Evolutionary conservation across 1,140 invertebrate genomes (phyloP).

Genomic region (Drosophila saltans): DNA sequence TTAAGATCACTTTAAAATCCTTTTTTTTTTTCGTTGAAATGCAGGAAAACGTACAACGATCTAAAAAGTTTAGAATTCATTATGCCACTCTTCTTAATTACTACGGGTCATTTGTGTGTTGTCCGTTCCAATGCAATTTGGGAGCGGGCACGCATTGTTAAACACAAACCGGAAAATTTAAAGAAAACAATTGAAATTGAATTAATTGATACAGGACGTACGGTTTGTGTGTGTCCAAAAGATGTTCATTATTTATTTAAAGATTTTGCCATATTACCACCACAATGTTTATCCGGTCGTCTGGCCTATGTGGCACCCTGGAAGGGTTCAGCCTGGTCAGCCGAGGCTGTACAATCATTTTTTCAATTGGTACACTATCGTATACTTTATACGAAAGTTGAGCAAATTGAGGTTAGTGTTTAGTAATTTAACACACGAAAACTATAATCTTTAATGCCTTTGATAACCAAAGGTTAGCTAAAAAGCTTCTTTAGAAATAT

Average conservation of each 20-base stretch:
- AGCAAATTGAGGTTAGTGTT: constrained; percentile 37
- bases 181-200: constrained; percentile 45
- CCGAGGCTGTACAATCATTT: constrained; percentile 42
- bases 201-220: constrained; percentile 64
- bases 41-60: constrained; percentile 36
- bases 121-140: constrained; percentile 30
- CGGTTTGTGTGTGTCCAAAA: constrained; percentile 33
- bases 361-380: constrained; percentile 39
- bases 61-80: constrained; percentile 12
- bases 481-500: too few relatives aligned
- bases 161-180: constrained; percentile 8
- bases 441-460: background rate
- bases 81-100: constrained; percentile 54
- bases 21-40: too few relatives aligned
- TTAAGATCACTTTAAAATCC: too few relatives aligned
- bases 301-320: constrained; percentile 46
- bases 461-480: too few relatives aligned
- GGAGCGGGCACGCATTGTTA: constrained; percentile 62
- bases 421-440: background rate
- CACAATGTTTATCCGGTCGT: constrained; percentile 41
- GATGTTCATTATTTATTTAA: constrained; percentile 55
- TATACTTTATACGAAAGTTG: constrained; percentile 44
- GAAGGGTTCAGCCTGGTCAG: constrained; percentile 39
- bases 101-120: constrained; percentile 60
- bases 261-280: constrained; percentile 55